Conservation (phyloP, 2,113 vertebrate genomes). For the Oncorhynchus nerka region DNA sequence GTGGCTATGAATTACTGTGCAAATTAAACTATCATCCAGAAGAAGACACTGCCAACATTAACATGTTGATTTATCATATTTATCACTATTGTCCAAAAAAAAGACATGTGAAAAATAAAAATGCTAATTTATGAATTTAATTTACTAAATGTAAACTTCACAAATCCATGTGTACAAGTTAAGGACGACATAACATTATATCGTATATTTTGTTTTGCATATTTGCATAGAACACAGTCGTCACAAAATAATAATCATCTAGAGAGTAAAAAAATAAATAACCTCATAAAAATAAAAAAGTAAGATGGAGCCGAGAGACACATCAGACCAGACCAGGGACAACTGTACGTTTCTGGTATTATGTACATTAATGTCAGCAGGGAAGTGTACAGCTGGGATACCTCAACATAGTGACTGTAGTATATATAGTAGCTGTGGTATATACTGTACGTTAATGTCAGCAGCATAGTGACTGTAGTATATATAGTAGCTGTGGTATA, state of each 20-base stretch:
- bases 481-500: no score
- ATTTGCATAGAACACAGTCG: conserved; percentile 63
- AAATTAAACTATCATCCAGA: no score
- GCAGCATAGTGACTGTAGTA: no score
- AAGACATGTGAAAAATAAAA: not conserved
- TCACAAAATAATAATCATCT: conserved; percentile 62
- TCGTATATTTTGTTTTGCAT: conserved; percentile 43
- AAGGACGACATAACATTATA: conserved; percentile 60
- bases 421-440: no score
- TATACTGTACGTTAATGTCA: no score
- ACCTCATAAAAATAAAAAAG: no score
- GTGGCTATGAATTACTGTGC: no score
- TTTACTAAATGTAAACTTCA: conserved; percentile 65
- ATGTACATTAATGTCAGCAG: no score
- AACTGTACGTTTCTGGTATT: conserved; percentile 31
- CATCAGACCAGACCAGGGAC: conserved; percentile 59
- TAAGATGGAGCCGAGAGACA: conserved; percentile 54
- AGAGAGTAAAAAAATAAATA: conserved; percentile 57
- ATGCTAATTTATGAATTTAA: conserved; percentile 62
- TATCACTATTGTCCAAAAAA: not conserved
- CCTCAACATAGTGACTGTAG: no score
- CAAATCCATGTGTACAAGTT: conserved; percentile 66
- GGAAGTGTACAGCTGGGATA: no score
- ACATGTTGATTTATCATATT: no score
- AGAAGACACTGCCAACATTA: no score